phyloP scores from a whole-genome alignment of 2,797 vertebrate species.

The Hemibagrus guttatus region DNA sequence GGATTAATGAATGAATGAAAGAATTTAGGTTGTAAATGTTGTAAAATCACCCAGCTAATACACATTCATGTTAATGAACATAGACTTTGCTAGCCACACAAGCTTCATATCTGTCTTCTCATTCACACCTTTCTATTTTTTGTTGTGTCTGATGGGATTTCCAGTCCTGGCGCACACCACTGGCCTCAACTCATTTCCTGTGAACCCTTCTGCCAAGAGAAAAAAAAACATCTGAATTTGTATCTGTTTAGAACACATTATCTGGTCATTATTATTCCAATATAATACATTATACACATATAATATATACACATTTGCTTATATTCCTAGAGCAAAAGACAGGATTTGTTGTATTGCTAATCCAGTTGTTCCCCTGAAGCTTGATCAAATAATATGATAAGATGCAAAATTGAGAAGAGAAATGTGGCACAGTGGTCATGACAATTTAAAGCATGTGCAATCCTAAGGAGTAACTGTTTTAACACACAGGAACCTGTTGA shows the following conservation, averaged over 20 bases:
- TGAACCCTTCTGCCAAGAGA: neutral
- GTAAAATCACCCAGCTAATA: neutral
- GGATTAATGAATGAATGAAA: neutral
- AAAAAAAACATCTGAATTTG: neutral
- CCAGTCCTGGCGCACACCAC: neutral
- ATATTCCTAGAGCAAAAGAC: neutral
- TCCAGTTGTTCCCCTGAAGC: constrained; percentile 36
- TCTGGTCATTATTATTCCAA: neutral
- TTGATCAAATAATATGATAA: neutral
- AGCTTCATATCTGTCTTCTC: neutral
- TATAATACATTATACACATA: neutral
- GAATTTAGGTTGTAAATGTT: neutral
- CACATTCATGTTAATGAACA: neutral
- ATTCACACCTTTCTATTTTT: neutral
- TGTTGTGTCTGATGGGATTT: neutral
- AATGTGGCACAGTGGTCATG: neutral
- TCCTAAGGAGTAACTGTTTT: neutral
- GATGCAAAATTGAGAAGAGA: neutral
- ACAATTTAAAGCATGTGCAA: neutral
- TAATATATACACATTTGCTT: neutral
- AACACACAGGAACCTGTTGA: neutral
- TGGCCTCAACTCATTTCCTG: neutral
- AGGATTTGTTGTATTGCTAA: neutral
- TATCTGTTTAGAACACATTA: neutral
- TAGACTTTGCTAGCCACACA: neutral